Base-by-base conservation (phyloP, 2,113 vertebrate genomes). In the Myrmophylax atrothorax region DNA sequence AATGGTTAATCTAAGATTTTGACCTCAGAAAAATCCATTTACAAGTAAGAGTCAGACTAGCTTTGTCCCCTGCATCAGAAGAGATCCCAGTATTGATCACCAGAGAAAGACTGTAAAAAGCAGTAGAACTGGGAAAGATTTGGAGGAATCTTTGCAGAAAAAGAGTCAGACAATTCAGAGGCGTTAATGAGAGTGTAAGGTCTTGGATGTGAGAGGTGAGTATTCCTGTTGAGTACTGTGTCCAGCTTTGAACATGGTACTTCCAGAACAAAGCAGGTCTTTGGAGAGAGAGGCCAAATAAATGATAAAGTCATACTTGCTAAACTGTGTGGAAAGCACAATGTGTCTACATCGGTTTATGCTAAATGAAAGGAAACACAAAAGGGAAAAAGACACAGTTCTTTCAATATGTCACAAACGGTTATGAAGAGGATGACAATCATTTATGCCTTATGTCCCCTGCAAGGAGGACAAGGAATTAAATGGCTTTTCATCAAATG, bases 11-110 rank as follows among this genome's bases (percentile, higher is more conserved):
- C 18, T 40, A 52, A 79, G 69, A 89, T 11, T 72, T 84, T 49
- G 28, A 77, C 50, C 37, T 75, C 66, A 87, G 85, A 82, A 91
- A 87, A 96, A 83, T 55, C 47, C 33, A 38, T 85, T 93, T 95
- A 56, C 56, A 89, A 72, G n/a, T 53, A 50, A 50, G 49, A 87
- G 22, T 81, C 73, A 78, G 69, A 38, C 52, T 75, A 64, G 47
- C 44, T 87, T 89, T 93, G 75, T 78, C 47, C 29, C 28, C 72
- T 55, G 33, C 42, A 59, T 85, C 47, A 52, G 24, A 56, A 49
- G 33, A 72, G 29, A 74, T 78, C 66, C 44, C 84, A 53, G 69
- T 23, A 33, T 49, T 70, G 40, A n/a, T 79, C 16, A 73, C 83
- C 83, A 90, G 69, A 28, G 37, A 92, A 89, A 44, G 33, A 37